Base-by-base conservation (phyloP, 2,888 invertebrate genomes). In the Heliconius aoede region DNA sequence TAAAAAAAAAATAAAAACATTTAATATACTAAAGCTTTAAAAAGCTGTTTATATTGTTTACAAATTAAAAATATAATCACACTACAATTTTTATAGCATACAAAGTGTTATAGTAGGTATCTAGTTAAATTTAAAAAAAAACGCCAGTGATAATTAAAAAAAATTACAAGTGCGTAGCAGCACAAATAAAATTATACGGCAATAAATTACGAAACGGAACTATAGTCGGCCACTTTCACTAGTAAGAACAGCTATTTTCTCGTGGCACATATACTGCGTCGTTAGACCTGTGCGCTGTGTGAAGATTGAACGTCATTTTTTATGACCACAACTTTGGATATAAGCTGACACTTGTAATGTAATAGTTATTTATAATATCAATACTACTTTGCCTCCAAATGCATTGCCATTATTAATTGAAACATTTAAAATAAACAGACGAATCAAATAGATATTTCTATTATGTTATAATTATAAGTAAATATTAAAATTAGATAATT, bases 171-270 rank as follows among this genome's bases (percentile, higher is more conserved):
- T 79, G 81, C 79, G 79, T 81, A 81, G 78, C 78, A 81, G 78
- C 74, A 77, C 74, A 78, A 80, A 81, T 79, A 80, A 82, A 81
- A 81, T 81, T 88, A 85, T 87, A 87, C 86, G 84, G 84, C 84
- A 85, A 84, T 88, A 88, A 88, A 89, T 90, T 89, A 89, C 89
- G 87, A 90, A 90, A 90, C 91, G 90, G 90, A 90, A 90, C 90
- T 90, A 85, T 85, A 87, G 85, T 84, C 84, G 85, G 85, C 86
- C 89, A 93, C 93, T 94, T 94, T 94, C 93, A 93, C 93, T 92
- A 83, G 84, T 84, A 86, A 89, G 89, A 90, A 86, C 89, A 85
- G 89, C 87, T 89, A 88, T 90, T 89, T 90, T 90, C 90, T 89
- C 87, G 87, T 85, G 85, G 86, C 86, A 83, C 86, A 87, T 86